Percentiles rank a stretch among this genome's conserved stretches.
Evolutionary conservation across 2,888 invertebrate genomes (phyloP).

Genomic region (Halocaridina rubra): DNA sequence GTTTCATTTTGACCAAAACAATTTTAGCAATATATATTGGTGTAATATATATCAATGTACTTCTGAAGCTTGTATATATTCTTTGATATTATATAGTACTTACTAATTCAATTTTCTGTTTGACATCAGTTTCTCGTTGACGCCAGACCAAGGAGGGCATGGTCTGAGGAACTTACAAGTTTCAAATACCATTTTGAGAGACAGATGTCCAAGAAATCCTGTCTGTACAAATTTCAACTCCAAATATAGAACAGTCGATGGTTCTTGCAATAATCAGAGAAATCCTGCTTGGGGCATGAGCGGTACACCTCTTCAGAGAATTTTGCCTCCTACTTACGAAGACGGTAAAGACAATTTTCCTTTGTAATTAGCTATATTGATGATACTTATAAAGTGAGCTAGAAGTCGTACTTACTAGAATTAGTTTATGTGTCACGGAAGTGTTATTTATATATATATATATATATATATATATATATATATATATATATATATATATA

Average conservation of each 20-base stretch:
- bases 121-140: constrained; percentile 59
- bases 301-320: constrained; percentile 61
- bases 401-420: neutral
- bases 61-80: no score
- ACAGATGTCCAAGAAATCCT: constrained; percentile 64
- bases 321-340: constrained; percentile 58
- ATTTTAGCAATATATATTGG: no score
- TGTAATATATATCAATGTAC: no score
- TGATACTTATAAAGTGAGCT: no score
- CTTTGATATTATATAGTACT: no score
- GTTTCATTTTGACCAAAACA: no score
- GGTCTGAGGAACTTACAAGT: constrained; percentile 65
- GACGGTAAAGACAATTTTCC: constrained; percentile 63
- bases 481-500: neutral
- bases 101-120: no score
- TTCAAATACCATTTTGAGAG: constrained; percentile 64
- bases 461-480: neutral
- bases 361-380: no score
- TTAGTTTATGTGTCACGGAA: neutral
- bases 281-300: constrained; percentile 56
- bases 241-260: constrained; percentile 54
- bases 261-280: constrained; percentile 59
- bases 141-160: constrained; percentile 54
- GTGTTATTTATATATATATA: neutral
- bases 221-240: constrained; percentile 51